phyloP scores from a whole-genome alignment of 2,888 invertebrate genomes.

The Hydrotaea diabolus region DNA sequence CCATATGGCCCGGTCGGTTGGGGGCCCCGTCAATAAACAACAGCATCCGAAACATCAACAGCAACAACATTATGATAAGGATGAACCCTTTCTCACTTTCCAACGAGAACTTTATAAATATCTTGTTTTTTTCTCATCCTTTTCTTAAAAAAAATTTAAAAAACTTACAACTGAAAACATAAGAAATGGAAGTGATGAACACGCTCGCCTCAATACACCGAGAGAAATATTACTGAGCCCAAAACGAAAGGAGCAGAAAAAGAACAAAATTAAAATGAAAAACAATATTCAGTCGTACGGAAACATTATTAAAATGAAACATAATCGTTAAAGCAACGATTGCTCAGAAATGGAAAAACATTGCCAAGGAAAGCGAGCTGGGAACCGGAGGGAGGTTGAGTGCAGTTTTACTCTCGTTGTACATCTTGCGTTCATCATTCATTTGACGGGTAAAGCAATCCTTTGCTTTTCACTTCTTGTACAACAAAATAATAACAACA shows the following conservation, averaged over 20 bases:
- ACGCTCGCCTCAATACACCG: background rate
- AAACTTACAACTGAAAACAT: conserved; percentile 16
- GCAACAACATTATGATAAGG: conserved; percentile 30
- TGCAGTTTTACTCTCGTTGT: background rate
- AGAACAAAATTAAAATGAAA: too few relatives aligned
- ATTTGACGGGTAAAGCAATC: background rate
- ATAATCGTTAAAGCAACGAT: background rate
- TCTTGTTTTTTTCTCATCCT: conserved; percentile 2
- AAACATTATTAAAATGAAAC: background rate
- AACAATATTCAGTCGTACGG: background rate
- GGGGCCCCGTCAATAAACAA: conserved; percentile 6
- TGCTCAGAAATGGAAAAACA: background rate
- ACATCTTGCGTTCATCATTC: background rate
- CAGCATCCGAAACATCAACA: background rate
- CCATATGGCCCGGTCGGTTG: conserved; percentile 9
- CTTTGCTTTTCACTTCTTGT: background rate
- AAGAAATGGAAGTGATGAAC: background rate
- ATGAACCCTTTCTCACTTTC: conserved; percentile 25
- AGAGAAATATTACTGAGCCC: background rate
- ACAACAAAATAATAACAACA: background rate
- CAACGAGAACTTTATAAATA: conserved; percentile 23
- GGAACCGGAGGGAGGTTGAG: background rate
- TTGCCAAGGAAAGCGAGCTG: background rate
- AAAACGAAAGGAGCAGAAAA: too few relatives aligned
- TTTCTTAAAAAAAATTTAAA: background rate